Evolutionary conservation across 2,797 vertebrate genomes (phyloP).

Genomic region (Ctenopoma kingsleyae): DNA sequence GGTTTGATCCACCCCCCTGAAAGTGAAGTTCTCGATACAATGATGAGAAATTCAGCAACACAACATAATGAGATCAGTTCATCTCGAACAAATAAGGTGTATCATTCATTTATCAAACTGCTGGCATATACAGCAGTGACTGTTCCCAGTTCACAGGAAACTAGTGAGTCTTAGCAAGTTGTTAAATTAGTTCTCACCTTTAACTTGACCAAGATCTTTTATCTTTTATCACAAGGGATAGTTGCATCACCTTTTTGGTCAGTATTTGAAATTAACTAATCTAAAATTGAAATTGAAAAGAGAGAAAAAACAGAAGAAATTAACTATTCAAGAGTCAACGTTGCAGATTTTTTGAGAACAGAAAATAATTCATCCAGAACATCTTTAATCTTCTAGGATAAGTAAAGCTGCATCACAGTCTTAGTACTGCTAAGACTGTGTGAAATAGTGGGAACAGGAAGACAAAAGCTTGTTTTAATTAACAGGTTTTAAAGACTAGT

Average conservation of each 20-base stretch:
- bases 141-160: constrained; percentile 10
- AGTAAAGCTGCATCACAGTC: neutral
- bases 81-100: constrained; percentile 7
- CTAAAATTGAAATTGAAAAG: constrained; percentile 1
- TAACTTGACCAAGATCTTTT: constrained; percentile 11
- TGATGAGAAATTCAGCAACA: constrained; percentile 15
- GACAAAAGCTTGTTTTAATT: neutral
- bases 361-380: neutral
- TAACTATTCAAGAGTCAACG: neutral
- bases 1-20: constrained; percentile 28
- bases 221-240: constrained; percentile 33
- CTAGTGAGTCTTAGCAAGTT: constrained; percentile 24
- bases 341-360: neutral
- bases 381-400: neutral
- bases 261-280: constrained; percentile 3
- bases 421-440: too few relatives aligned
- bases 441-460: constrained; percentile 3
- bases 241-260: constrained; percentile 23
- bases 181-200: constrained; percentile 30
- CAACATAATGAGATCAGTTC: constrained; percentile 12
- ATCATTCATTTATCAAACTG: constrained; percentile 17
- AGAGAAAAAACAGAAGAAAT: neutral
- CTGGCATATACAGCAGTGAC: neutral
- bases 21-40: constrained; percentile 4
- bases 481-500: constrained; percentile 3